These are phyloP conservation scores for Apostichopus parvimensis DNA, from an alignment of 35 echinoderm and acorn worm species.

Conservation along the genomic window DNA sequence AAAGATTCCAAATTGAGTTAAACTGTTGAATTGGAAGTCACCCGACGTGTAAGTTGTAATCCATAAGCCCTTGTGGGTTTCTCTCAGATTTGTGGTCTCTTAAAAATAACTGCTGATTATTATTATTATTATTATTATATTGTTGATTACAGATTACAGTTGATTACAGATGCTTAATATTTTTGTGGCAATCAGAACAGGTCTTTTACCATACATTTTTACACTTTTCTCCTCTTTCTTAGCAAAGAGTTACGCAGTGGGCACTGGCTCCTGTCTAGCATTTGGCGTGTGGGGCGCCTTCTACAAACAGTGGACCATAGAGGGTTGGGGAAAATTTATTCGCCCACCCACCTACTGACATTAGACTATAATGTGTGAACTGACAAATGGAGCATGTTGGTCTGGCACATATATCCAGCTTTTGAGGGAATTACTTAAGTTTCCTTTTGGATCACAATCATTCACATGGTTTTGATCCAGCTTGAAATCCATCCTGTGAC, in stretches of 20 bases:
- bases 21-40: too few relatives aligned
- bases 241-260: constrained; percentile 54
- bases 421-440: neutral
- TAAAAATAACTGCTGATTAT: too few relatives aligned
- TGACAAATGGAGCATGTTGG: neutral
- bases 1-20: too few relatives aligned
- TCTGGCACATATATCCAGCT: neutral
- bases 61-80: too few relatives aligned
- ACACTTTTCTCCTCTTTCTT: constrained; percentile 1
- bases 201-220: neutral
- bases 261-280: constrained; percentile 50
- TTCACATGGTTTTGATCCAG: neutral
- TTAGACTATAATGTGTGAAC: neutral
- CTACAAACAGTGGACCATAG: constrained; percentile 62
- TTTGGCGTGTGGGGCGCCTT: constrained; percentile 60
- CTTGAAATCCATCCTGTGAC: too few relatives aligned
- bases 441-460: neutral
- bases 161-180: too few relatives aligned
- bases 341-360: constrained; percentile 53
- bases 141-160: too few relatives aligned
- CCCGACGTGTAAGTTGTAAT: too few relatives aligned
- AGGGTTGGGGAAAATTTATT: constrained; percentile 57
- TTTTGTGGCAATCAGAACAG: too few relatives aligned
- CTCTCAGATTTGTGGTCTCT: too few relatives aligned
- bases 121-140: too few relatives aligned